These are phyloP conservation scores for Synchiropus splendidus DNA, from an alignment of 2,113 vertebrate genomes.

Conservation along the genomic window DNA sequence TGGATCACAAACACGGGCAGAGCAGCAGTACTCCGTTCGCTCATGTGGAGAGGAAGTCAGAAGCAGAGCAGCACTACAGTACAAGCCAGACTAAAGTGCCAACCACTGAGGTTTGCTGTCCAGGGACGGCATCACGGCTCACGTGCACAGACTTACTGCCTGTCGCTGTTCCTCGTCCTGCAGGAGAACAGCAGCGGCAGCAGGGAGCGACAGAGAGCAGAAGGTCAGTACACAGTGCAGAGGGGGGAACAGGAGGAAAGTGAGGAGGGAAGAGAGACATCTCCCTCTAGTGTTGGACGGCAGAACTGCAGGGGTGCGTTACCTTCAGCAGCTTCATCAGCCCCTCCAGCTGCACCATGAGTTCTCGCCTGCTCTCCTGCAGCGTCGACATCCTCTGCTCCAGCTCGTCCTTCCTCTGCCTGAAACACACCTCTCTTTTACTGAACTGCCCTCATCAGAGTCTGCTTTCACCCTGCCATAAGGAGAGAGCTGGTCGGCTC, in stretches of 20 bases:
- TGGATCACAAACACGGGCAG: too few relatives aligned
- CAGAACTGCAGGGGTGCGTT: slow-evolving; percentile 13
- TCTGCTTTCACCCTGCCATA: too few relatives aligned
- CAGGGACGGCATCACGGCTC: too few relatives aligned
- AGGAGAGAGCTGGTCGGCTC: too few relatives aligned
- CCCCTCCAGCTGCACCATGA: slow-evolving; percentile 96
- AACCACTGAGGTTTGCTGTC: too few relatives aligned
- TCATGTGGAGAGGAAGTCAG: too few relatives aligned
- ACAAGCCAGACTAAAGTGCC: too few relatives aligned
- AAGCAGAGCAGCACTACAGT: too few relatives aligned
- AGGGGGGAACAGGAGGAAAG: slow-evolving; percentile 16
- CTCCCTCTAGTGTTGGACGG: slow-evolving; percentile 22
- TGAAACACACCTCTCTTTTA: slow-evolving; percentile 35
- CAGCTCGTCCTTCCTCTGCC: slow-evolving; percentile 91
- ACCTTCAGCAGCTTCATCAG: slow-evolving; percentile 98
- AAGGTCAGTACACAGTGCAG: slow-evolving; percentile 28
- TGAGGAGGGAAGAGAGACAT: slow-evolving; percentile 11
- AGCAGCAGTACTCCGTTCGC: too few relatives aligned
- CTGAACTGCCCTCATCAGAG: too few relatives aligned
- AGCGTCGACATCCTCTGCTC: slow-evolving; percentile 95
- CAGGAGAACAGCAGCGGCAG: slow-evolving; percentile 31
- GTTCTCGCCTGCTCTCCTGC: slow-evolving; percentile 88
- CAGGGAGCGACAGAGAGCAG: slow-evolving; percentile 31
- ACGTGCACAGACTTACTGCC: slow-evolving; percentile 77
- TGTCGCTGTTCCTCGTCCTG: slow-evolving; percentile 97